Percentiles rank a stretch among this genome's conserved stretches.
Evolutionary conservation across 2,888 invertebrate species (phyloP).

Genomic region (Hemaris fuciformis): DNA sequence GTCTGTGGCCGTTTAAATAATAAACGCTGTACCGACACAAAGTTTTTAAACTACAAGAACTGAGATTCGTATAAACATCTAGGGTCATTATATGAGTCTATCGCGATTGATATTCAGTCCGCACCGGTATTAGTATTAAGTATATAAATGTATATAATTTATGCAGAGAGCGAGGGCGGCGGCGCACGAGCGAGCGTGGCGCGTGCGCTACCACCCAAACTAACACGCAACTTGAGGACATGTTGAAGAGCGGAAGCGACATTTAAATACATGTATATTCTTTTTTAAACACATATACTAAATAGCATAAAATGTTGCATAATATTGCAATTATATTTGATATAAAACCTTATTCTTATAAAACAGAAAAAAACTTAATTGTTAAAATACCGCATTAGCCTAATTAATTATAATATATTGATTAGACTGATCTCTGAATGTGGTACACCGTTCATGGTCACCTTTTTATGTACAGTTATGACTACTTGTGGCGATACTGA

Average conservation of each 20-base stretch:
- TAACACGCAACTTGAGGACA: constrained; percentile 28
- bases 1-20: too few relatives aligned
- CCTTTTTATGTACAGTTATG: too few relatives aligned
- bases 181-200: constrained; percentile 33
- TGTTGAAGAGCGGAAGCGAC: constrained; percentile 17
- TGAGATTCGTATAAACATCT: background rate
- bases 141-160: constrained; percentile 29
- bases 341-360: too few relatives aligned
- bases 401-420: too few relatives aligned
- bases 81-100: background rate
- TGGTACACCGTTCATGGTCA: too few relatives aligned
- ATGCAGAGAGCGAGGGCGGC: constrained; percentile 42
- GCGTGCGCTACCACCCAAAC: constrained; percentile 41
- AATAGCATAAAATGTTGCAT: background rate
- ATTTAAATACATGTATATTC: background rate
- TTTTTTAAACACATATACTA: background rate
- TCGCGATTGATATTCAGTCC: constrained; percentile 11
- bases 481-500: too few relatives aligned
- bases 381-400: too few relatives aligned
- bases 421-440: too few relatives aligned
- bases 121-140: background rate
- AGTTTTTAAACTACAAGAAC: background rate
- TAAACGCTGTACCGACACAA: background rate
- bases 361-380: too few relatives aligned
- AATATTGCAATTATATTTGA: too few relatives aligned